Evolutionary conservation across 2,888 invertebrate genomes (phyloP), one percentile per base, ranked within the genome.

Genomic region (Halictus ligatus): DNA sequence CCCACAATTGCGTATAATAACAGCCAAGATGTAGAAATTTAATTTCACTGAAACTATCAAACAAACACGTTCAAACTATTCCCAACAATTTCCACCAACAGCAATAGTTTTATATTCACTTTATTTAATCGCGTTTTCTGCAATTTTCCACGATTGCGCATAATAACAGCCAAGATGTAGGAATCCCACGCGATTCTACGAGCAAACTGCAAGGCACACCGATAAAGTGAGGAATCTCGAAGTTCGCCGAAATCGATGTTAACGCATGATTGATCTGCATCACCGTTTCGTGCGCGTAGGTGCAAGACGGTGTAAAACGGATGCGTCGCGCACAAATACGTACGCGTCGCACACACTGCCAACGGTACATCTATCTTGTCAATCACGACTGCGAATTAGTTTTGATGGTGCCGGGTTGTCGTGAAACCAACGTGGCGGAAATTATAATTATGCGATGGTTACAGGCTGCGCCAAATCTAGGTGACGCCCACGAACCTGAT

Each of bases 331-430:
- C 64, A 21, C 76, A 77, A 60, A 48, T 73, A 79, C 60, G n/a
- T 48, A 46, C 71, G 64, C 64, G 80, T 77, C 79, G 50, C 58
- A 78, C 64, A 50, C 64, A 35, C 35, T 69, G 43, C 71, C 77
- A 71, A 80, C 64, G 75, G 75, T 75, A 71, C 78, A 75, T 69
- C 71, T 75, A 78, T 73, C 73, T 86, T 74, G 76, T 85, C 85
- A 79, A 81, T 86, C 81, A 77, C 54, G 76, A 64, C 54, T 72
- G 79, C 75, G 83, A 89, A 88, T 89, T 89, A 88, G 82, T 88
- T 89, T 90, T 81, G 90, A 88, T 71, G 80, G 84, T 72, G 25
- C 58, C 60, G 69, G 67, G 40, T 75, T 54, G 69, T 74, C 72
- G 60, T 81, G 71, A 74, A 69, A 54, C 71, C 75, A 78, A 74